Base-by-base conservation (phyloP, 1,140 invertebrate species). In the Rhyzopertha dominica region DNA sequence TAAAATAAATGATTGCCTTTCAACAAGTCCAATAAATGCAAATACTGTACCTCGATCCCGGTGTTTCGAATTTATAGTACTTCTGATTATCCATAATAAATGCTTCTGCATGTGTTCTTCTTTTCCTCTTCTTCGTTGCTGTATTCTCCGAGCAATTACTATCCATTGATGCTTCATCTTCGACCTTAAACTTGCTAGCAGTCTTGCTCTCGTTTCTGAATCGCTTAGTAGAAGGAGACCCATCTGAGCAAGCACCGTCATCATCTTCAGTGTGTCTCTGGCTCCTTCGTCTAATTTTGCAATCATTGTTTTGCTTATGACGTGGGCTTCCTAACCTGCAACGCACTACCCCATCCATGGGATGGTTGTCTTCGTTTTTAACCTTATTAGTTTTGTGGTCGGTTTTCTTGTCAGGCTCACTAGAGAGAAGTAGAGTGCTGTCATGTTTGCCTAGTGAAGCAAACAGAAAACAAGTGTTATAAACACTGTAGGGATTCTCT, bases 61-160 rank as follows among this genome's bases (percentile, higher is more conserved):
- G 72, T 7, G 71, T 74, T 50, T 79, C 75, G 54, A 79, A 79
- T 51, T 79, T 79, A 51, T 80, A 80, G 58, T 79, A 80, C 51
- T 77, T 76, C 7, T 70, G 61, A 53, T 80, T 79, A 56, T 79
- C 77, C 51, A 70, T 68, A 25, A 80, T 76, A 18, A 79, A 67
- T 1, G 71, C 72, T 49, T 80, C 78, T 0, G 75, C 71, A 25
- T 78, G 77, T 2, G 75, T 77, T 34, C 74, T 62, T 53, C 76
- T 63, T 43, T 67, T 70, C 42, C 72, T 75, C 29, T 62, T 70
- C 13, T 22, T 45, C 23, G 34, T 53, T 14, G 39, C 41, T 5
- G 41, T 28, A 25, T 41, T 43, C 13, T 53, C 53, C n/a, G 59
- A 58, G 16, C 40, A 44, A 10, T 30, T 58, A 36, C 61, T 65